Percentiles rank a stretch among this genome's conserved stretches.
Conservation (phyloP, 2,797 vertebrate genomes). For the Enteromius unitaeniatus region DNA sequence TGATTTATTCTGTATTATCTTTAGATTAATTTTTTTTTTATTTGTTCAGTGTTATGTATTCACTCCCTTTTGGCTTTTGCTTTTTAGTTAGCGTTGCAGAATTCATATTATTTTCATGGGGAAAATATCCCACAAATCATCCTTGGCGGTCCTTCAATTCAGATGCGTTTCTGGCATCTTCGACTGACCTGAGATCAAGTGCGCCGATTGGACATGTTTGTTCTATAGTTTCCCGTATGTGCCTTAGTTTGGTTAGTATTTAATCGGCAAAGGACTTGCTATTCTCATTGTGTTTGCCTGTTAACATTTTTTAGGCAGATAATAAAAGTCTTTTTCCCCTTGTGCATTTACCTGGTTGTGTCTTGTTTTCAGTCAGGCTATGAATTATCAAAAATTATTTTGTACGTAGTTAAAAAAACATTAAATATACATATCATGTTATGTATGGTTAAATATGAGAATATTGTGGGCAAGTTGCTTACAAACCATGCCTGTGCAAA, state of each 20-base stretch:
- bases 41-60: not conserved
- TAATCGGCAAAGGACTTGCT: conserved; percentile 42
- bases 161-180: conserved; percentile 50
- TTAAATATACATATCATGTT: not conserved
- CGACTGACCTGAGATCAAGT: conserved; percentile 15
- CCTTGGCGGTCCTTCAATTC: not conserved
- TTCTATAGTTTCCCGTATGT: conserved; percentile 63
- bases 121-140: conserved; percentile 14
- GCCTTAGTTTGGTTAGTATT: conserved; percentile 66
- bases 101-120: conserved; percentile 1
- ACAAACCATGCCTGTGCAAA: not conserved
- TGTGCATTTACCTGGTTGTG: not conserved
- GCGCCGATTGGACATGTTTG: not conserved
- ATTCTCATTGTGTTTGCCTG: conserved; percentile 45
- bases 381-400: not conserved
- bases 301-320: conserved; percentile 59
- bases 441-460: not conserved
- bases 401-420: not conserved
- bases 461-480: not conserved
- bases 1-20: not conserved
- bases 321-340: conserved; percentile 66
- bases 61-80: not conserved
- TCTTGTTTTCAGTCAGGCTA: not conserved
- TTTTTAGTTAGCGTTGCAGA: conserved; percentile 8
- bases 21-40: not conserved